These are phyloP conservation scores for Melopsittacus undulatus DNA, from an alignment of 2,797 vertebrate species.

Conservation along the genomic window DNA sequence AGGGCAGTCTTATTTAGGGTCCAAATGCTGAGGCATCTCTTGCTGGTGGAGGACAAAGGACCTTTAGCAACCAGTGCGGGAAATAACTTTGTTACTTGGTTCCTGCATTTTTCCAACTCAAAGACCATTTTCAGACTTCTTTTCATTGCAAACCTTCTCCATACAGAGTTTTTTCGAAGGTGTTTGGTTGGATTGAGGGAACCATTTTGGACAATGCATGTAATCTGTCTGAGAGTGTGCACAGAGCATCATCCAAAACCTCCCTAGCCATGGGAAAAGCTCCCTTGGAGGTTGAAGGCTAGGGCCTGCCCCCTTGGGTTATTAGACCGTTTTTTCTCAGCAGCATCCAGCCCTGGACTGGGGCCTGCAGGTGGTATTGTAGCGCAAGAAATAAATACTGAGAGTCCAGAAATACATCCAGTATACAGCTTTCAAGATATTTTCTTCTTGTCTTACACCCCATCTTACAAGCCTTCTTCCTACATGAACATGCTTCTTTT, in stretches of 20 bases:
- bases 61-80: conserved; percentile 33
- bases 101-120: conserved; percentile 22
- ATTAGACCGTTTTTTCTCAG: background rate
- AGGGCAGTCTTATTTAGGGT: background rate
- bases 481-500: rapidly evolving
- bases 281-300: background rate
- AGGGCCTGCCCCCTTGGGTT: background rate
- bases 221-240: background rate
- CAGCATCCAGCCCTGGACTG: background rate
- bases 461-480: background rate
- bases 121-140: background rate
- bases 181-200: conserved; percentile 14
- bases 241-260: background rate
- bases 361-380: conserved; percentile 65
- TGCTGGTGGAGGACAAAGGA: conserved; percentile 37
- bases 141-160: background rate
- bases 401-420: background rate
- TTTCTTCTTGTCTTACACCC: background rate
- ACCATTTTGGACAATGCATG: background rate
- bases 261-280: background rate
- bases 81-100: conserved; percentile 1
- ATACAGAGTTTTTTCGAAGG: background rate
- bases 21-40: background rate
- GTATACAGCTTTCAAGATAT: background rate
- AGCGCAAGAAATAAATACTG: conserved; percentile 29